These are phyloP conservation scores for Pocillopora damicornis DNA, from an alignment of 64 coral and sea anemone genomes.

Conservation along the genomic window DNA sequence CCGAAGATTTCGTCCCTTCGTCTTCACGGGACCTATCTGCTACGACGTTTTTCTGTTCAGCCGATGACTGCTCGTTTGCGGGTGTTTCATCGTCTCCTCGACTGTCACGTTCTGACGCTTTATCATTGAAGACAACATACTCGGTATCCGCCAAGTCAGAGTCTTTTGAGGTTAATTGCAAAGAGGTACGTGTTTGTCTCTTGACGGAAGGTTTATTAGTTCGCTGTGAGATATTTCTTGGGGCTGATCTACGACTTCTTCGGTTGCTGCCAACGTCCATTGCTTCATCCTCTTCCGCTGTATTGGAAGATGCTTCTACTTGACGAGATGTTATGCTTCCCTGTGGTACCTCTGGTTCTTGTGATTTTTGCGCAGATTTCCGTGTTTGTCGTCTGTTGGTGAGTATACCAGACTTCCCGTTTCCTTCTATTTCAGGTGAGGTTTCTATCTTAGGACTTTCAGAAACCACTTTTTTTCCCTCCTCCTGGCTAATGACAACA, in stretches of 20 bases:
- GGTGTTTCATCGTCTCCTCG: not conserved
- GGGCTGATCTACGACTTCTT: not conserved
- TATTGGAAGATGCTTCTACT: not conserved
- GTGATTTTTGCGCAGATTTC: not conserved
- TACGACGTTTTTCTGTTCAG: not conserved
- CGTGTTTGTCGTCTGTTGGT: not conserved
- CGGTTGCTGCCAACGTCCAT: not conserved
- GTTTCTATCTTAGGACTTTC: not conserved
- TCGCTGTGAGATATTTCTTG: not conserved
- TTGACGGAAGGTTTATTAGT: not conserved
- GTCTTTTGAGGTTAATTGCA: not conserved
- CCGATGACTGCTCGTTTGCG: not conserved
- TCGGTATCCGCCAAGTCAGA: not conserved
- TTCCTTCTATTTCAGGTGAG: not conserved
- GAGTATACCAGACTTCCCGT: not conserved
- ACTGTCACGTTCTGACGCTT: not conserved
- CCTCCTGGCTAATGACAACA: not conserved
- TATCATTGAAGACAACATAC: not conserved
- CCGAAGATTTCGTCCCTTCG: not conserved
- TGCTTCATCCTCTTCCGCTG: not conserved
- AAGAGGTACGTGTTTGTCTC: not conserved
- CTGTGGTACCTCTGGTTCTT: not conserved
- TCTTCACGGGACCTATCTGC: too few relatives aligned
- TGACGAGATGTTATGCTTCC: not conserved
- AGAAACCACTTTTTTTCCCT: not conserved